Base-by-base conservation (phyloP, 1,140 invertebrate genomes). In the Hyphantria cunea region DNA sequence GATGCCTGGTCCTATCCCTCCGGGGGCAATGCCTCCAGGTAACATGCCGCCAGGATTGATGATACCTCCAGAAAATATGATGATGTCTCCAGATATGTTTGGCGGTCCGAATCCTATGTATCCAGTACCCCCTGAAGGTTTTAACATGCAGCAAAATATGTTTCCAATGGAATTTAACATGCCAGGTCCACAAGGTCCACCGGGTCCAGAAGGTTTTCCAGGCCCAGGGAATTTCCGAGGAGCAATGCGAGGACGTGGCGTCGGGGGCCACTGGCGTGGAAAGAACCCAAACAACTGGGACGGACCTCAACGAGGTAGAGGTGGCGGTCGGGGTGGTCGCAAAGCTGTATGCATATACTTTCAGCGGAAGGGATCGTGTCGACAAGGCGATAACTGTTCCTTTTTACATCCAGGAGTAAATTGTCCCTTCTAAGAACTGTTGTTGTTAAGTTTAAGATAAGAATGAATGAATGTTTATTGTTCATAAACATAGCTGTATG, bases 341-440 rank as follows among this genome's bases (percentile, higher is more conserved):
- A 91, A 91, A 86, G 70, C 80, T 45, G 76, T 95, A 10, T 97
- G 95, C 80, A 94, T 95, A 76, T 95, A 96, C 74, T 96, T 96
- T 74, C 93, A 94, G 75, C 94, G 95, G 74, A 93, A 93, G 71
- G 95, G 95, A 0, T 95, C 93, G 62, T 97, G 96, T 85, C 89
- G 95, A 54, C 93, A 95, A 74, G 94, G 95, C 13, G 95, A 95
- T 59, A 95, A 94, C 69, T 97, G 96, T 82, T 93, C 94, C 49
- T 96, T 94, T 80, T 86, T 96, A 68, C 95, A 96, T 91, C 95
- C 95, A 15, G 93, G 93, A 62, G 93, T 93, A 11, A 94, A 94
- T 85, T 92, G 92, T 70, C 92, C 92, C 32, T 91, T 76, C 80
- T 92, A 85, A 83, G 12, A 12, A 42, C 31, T 42, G 14, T 25